Percentiles rank a stretch among this genome's conserved stretches.
Evolutionary conservation across 2,113 vertebrate species (phyloP).

Genomic region (Gadus macrocephalus): DNA sequence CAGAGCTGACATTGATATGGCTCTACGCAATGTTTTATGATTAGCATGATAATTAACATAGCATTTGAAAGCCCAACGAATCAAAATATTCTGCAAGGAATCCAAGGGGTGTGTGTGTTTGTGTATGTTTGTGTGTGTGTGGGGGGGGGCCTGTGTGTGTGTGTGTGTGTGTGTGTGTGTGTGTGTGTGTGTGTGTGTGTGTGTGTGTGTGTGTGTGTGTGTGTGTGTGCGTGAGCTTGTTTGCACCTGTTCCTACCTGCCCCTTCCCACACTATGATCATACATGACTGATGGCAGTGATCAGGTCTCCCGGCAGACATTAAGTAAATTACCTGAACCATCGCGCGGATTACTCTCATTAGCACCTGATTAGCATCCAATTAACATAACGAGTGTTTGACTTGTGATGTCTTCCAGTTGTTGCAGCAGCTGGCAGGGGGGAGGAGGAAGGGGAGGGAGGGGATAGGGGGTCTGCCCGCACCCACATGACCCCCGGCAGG

Average conservation of each 20-base stretch:
- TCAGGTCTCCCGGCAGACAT: constrained; percentile 98
- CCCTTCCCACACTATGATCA: constrained; percentile 86
- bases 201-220: no score
- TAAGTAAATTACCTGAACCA: constrained; percentile 99
- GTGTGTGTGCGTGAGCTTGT: background rate
- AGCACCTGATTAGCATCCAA: constrained; percentile 99
- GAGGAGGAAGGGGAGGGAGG: constrained; percentile 2
- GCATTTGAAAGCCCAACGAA: no score
- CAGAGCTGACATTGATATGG: no score
- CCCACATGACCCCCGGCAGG: background rate
- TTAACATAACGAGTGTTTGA: constrained; percentile 99
- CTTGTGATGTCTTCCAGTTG: constrained; percentile 99
- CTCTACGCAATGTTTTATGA: no score
- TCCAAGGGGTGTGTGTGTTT: no score
- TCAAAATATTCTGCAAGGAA: no score
- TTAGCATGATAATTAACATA: no score
- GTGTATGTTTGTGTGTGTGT: no score
- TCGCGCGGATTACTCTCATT: constrained; percentile 99
- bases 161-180: no score
- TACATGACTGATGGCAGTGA: constrained; percentile 99
- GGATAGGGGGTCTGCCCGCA: background rate
- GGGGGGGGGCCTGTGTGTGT: no score
- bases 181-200: no score
- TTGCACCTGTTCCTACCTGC: constrained; percentile 24
- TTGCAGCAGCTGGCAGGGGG: constrained; percentile 93